Evolutionary conservation across 2,113 vertebrate genomes (phyloP), one percentile per base, ranked within the genome.

Genomic region (Tauraco erythrolophus): DNA sequence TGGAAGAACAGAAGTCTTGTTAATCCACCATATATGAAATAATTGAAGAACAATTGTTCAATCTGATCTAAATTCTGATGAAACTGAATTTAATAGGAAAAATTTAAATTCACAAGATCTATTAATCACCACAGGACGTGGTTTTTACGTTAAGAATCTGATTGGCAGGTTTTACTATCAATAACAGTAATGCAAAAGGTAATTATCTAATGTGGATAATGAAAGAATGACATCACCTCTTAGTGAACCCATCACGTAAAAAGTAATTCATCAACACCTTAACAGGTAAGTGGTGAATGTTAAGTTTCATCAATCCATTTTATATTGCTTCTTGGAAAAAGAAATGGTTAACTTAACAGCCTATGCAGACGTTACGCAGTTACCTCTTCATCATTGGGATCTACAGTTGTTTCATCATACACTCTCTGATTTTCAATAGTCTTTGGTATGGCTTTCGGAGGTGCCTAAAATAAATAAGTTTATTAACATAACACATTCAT

Each of bases 361-460:
- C 46, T 6, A 28, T 15, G 24, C 51, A 88, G 50, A 79, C 90
- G 35, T 84, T 41, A 69, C 88, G 90, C 69, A 85, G 50, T 94
- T 98, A 99, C 99, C 99, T 99, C 99, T 95, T 99, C 99, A 92
- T 99, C 99, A 57, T 98, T 98, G 75, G 99, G 99, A 91, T 99
- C 99, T 25, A 99, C 99, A 53, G 98, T 98, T 13, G 99, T 99
- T 98, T 99, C 99, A 27, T 99, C 99, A 72, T 98, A 99, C 7
- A 99, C 97, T 84, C 99, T 98, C 94, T 99, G 99, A 95, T 99
- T 99, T 97, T 99, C 99, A 97, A 99, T 99, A 4, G 99, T 99
- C 97, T 99, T 99, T 17, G 99, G 99, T 88, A 99, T 33, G 19
- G 99, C 96, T 97, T 99, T 99, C 79, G 99, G 99, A 37, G 99